phyloP scores from a whole-genome alignment of 2,888 invertebrate genomes.

The Nezara viridula region DNA sequence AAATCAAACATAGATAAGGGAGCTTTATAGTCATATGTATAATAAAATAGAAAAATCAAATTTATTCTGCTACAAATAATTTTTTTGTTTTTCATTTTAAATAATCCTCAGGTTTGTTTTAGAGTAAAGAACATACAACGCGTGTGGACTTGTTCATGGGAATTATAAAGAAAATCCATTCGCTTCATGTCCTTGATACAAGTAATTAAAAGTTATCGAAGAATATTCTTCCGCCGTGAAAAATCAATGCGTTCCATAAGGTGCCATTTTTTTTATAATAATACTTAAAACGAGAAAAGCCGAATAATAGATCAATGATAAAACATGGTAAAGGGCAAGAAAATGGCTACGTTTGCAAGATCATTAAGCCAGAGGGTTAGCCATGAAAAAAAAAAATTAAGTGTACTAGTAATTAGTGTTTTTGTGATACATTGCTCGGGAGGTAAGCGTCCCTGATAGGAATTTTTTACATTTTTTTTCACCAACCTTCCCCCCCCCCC shows the following conservation, averaged over 20 bases:
- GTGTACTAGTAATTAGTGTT: conserved; percentile 36
- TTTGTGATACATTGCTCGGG: not conserved
- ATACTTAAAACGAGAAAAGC: not conserved
- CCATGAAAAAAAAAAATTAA: conserved; percentile 6
- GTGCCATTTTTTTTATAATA: not conserved
- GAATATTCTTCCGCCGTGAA: no score
- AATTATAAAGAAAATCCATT: no score
- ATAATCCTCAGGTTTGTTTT: no score
- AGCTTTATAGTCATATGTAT: no score
- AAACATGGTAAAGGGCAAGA: not conserved
- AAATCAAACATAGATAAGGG: no score
- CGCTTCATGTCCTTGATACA: no score
- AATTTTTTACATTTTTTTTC: conserved; percentile 21
- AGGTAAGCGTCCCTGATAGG: conserved; percentile 8
- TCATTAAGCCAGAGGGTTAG: conserved; percentile 19
- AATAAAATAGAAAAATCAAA: no score
- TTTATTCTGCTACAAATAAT: no score
- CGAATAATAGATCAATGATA: not conserved
- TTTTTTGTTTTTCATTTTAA: no score
- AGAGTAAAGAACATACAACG: no score
- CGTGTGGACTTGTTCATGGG: no score
- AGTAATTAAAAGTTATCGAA: no score
- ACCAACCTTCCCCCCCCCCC: not conserved
- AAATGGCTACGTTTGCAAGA: conserved; percentile 17
- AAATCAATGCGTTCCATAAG: not conserved